These are phyloP conservation scores for Cydia strobilella DNA, from an alignment of 1,140 invertebrate species.

Conservation along the genomic window DNA sequence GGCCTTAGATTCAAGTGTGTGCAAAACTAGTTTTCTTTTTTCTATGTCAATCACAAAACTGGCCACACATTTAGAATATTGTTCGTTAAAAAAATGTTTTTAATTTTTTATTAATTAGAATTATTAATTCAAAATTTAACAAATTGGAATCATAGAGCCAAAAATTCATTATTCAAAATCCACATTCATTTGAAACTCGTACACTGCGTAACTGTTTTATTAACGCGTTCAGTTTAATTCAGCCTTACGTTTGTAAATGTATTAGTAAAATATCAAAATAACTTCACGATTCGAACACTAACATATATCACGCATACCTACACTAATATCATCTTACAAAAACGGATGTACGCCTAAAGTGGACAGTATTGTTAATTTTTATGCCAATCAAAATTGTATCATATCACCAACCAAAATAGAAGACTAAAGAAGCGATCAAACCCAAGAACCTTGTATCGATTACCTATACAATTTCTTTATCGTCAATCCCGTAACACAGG, in stretches of 20 bases:
- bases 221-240: neutral
- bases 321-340: too few species aligned
- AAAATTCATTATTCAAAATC: neutral
- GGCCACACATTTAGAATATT: neutral
- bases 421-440: too few species aligned
- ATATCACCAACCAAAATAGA: too few species aligned
- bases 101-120: neutral
- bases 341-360: too few species aligned
- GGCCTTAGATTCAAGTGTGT: conserved; percentile 11
- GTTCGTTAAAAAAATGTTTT: neutral
- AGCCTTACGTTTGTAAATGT: neutral
- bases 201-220: neutral
- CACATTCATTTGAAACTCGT: neutral
- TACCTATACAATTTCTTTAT: too few species aligned
- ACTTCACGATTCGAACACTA: too few species aligned
- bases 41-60: neutral
- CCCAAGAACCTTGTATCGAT: too few species aligned
- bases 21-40: neutral
- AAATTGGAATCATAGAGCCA: conserved; percentile 7
- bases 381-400: too few species aligned
- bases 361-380: too few species aligned
- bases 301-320: too few species aligned
- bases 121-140: neutral
- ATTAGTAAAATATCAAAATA: neutral
- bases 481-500: too few species aligned